phyloP scores from a whole-genome alignment of 2,797 vertebrate species.

The Anableps anableps region DNA sequence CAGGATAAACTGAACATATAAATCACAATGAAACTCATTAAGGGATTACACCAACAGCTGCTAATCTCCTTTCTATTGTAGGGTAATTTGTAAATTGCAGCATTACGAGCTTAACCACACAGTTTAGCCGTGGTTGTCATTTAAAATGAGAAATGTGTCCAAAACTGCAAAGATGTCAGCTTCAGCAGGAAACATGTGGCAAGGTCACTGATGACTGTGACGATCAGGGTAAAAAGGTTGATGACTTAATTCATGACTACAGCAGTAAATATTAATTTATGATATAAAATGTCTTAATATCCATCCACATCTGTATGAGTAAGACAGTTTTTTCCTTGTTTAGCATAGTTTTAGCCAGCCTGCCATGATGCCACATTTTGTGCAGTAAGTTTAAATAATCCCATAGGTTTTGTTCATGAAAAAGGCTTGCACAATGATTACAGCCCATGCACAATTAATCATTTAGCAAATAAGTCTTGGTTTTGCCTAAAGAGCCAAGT shows the following conservation, averaged over 20 bases:
- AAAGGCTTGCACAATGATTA: not conserved
- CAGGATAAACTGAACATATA: slow-evolving; percentile 34
- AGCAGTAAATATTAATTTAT: not conserved
- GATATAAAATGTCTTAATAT: not conserved
- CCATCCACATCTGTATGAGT: not conserved
- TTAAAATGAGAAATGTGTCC: slow-evolving; percentile 34
- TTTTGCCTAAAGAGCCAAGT: too few relatives aligned
- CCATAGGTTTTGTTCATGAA: not conserved
- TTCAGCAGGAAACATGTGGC: not conserved
- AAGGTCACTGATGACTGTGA: not conserved
- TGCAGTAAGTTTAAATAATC: not conserved
- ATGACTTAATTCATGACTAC: not conserved
- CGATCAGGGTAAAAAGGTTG: not conserved
- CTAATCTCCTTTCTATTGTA: slow-evolving; percentile 68
- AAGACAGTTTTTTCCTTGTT: not conserved
- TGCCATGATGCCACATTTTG: not conserved
- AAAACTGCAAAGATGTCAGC: slow-evolving; percentile 33
- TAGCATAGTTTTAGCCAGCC: not conserved
- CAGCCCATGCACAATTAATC: too few relatives aligned
- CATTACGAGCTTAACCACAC: slow-evolving; percentile 53
- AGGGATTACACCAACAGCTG: slow-evolving; percentile 58
- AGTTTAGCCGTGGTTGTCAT: slow-evolving; percentile 43
- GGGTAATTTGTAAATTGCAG: slow-evolving; percentile 62
- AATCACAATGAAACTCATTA: slow-evolving; percentile 50
- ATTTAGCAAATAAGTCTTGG: too few relatives aligned